These are phyloP conservation scores for Microplitis demolitor DNA, from an alignment of 1,140 invertebrate genomes.

Conservation along the genomic window DNA sequence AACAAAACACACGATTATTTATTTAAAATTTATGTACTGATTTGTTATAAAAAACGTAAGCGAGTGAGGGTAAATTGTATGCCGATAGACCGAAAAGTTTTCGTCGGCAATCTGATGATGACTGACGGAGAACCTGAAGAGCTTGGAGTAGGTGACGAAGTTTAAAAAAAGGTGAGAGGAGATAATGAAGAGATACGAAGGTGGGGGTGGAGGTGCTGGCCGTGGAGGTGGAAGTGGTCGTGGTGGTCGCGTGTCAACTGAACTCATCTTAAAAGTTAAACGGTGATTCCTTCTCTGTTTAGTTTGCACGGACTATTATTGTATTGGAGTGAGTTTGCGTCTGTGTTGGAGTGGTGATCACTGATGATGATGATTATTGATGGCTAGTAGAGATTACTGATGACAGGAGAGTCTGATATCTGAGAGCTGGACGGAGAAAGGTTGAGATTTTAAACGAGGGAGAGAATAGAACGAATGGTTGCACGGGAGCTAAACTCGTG, in stretches of 20 bases:
- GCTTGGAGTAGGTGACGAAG: constrained; percentile 9
- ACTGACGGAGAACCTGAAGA: not conserved
- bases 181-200: not conserved
- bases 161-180: not conserved
- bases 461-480: constrained; percentile 12
- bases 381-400: too few species aligned
- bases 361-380: too few species aligned
- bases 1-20: not conserved
- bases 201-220: not conserved
- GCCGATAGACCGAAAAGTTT: too few species aligned
- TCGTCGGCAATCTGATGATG: not conserved
- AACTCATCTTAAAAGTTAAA: too few species aligned
- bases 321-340: too few species aligned
- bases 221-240: not conserved
- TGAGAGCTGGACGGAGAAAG: not conserved
- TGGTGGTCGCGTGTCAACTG: not conserved
- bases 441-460: not conserved
- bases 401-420: too few species aligned
- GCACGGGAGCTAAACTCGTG: constrained; percentile 5
- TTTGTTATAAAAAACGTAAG: too few species aligned
- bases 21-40: too few species aligned
- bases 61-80: too few species aligned
- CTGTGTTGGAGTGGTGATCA: too few species aligned
- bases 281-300: too few species aligned
- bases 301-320: too few species aligned